A percentile compares a stretch with the other conserved stretches of the same genome.
Evolutionary conservation across 2,888 invertebrate genomes (phyloP).

Genomic region (Mesorhabditis spiculigera): DNA sequence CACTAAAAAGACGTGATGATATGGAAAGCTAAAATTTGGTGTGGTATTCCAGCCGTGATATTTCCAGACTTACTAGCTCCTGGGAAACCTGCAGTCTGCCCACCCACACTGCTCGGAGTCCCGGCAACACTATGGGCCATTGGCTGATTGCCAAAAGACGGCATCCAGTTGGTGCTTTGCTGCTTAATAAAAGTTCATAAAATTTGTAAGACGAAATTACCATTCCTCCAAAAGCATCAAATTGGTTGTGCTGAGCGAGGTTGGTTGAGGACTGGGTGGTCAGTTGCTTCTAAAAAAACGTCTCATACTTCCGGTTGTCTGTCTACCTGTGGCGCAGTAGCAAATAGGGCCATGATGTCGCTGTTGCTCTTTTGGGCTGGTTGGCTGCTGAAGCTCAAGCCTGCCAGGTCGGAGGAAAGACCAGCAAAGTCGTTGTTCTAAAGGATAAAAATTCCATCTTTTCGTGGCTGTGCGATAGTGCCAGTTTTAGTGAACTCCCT

Average conservation of each 20-base stretch:
- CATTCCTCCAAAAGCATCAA: slow-evolving; percentile 4
- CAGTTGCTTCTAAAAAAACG: background rate
- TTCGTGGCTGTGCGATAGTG: too few relatives aligned
- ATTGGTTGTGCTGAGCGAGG: background rate
- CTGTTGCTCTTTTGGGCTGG: background rate
- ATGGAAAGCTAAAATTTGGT: too few relatives aligned
- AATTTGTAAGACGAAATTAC: background rate
- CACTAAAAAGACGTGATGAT: background rate
- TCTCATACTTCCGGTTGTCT: background rate
- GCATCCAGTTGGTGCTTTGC: background rate
- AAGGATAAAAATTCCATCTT: background rate
- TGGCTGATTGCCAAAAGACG: slow-evolving; percentile 1
- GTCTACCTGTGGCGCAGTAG: slow-evolving; percentile 5
- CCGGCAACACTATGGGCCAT: background rate
- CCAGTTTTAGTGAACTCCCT: too few relatives aligned
- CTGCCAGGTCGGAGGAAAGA: background rate
- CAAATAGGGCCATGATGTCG: background rate
- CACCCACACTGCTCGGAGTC: background rate
- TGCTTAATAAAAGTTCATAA: too few relatives aligned
- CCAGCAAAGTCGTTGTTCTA: background rate
- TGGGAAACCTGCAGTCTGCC: background rate
- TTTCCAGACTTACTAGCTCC: background rate
- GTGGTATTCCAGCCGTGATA: too few relatives aligned
- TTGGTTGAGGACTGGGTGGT: background rate
- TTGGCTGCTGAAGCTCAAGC: background rate